phyloP scores from a whole-genome alignment of 2,797 vertebrate genomes.

The Microcaecilia unicolor region DNA sequence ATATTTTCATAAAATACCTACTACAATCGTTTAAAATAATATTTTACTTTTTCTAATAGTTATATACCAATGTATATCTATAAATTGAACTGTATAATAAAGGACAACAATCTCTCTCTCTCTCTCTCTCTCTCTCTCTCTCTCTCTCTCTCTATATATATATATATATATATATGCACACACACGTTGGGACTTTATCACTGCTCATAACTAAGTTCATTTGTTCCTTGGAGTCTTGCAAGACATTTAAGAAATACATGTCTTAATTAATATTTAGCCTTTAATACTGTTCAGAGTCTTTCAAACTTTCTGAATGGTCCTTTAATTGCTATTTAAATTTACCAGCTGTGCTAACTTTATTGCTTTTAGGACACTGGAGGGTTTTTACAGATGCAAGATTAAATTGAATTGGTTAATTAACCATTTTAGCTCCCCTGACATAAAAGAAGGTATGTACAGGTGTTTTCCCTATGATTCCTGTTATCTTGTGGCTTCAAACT shows the following conservation, averaged over 20 bases:
- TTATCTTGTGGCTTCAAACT: no score
- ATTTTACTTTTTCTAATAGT: no score
- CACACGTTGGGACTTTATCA: constrained; percentile 31
- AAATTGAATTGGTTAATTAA: not conserved
- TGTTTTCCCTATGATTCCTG: no score
- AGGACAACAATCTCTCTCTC: no score
- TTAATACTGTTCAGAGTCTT: constrained; percentile 19
- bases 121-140: no score
- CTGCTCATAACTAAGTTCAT: constrained; percentile 29
- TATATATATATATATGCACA: no score
- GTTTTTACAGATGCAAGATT: not conserved
- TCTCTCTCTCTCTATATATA: no score
- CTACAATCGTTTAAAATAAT: no score
- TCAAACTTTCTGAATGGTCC: constrained; percentile 15
- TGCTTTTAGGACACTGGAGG: not conserved
- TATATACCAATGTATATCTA: no score
- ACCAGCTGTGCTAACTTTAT: constrained; percentile 13
- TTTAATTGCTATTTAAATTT: constrained; percentile 7
- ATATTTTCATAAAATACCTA: no score
- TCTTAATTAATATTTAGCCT: constrained; percentile 39
- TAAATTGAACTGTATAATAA: no score
- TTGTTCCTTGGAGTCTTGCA: constrained; percentile 18
- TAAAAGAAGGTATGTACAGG: not conserved
- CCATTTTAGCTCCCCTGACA: not conserved
- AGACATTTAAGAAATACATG: constrained; percentile 23